Conservation (phyloP, 2,113 vertebrate genomes). For the Triplophysa siluroides region DNA sequence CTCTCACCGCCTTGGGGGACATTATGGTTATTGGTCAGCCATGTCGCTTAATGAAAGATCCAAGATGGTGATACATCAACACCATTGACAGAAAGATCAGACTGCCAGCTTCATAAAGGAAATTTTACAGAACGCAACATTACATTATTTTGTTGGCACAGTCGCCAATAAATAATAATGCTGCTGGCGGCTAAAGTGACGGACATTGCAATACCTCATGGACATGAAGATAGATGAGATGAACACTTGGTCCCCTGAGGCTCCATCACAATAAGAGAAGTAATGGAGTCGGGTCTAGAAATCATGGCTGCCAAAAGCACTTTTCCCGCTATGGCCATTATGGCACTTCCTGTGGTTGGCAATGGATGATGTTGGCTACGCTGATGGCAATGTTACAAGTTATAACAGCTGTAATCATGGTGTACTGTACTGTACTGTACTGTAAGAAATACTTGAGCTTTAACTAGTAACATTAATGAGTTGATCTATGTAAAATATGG, state of each 20-base stretch:
- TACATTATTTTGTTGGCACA: slow-evolving; percentile 37
- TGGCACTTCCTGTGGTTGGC: not conserved
- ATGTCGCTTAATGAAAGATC: slow-evolving; percentile 21
- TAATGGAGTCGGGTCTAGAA: slow-evolving; percentile 19
- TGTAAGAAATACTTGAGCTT: too few relatives aligned
- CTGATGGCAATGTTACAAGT: not conserved
- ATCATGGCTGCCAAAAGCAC: slow-evolving; percentile 31
- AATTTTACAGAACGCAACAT: slow-evolving; percentile 19
- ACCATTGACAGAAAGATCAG: slow-evolving; percentile 14
- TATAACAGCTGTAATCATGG: not conserved
- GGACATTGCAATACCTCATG: slow-evolving; percentile 33
- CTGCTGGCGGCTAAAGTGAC: slow-evolving; percentile 15
- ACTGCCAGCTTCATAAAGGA: slow-evolving; percentile 1
- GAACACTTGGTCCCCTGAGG: slow-evolving; percentile 9
- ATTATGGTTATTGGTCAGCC: slow-evolving; percentile 3
- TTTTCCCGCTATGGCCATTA: slow-evolving; percentile 13
- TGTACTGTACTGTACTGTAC: not conserved
- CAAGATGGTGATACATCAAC: slow-evolving; percentile 32
- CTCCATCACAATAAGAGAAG: slow-evolving; percentile 13
- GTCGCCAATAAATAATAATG: slow-evolving; percentile 36
- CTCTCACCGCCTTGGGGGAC: not conserved
- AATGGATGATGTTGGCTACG: not conserved
- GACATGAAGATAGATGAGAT: slow-evolving; percentile 39
- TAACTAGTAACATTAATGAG: too few relatives aligned
- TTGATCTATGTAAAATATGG: too few relatives aligned